Evolutionary conservation across 2,113 vertebrate genomes (phyloP).

Genomic region (Anguilla japonica): DNA sequence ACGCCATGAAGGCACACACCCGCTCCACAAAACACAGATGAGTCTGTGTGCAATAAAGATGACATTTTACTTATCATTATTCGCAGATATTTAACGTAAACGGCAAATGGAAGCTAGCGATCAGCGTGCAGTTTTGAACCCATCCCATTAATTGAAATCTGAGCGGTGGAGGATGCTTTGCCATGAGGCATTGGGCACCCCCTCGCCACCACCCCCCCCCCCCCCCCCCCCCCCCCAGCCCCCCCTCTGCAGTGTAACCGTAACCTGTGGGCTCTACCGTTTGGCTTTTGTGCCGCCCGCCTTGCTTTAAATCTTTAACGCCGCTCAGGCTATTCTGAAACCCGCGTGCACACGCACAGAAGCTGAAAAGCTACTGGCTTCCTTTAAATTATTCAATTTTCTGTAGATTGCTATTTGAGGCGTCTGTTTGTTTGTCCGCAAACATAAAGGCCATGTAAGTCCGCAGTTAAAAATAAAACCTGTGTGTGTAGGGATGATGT

Average conservation of each 20-base stretch:
- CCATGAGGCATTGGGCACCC: slow-evolving; percentile 58
- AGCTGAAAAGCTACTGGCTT: not conserved
- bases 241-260: slow-evolving; percentile 61
- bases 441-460: not conserved
- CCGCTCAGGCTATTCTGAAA: not conserved
- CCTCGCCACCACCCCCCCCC: slow-evolving; percentile 13
- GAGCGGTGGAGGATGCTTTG: slow-evolving; percentile 55
- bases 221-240: too few relatives aligned
- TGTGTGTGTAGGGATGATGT: not conserved
- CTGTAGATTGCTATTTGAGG: not conserved
- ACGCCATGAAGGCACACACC: not conserved
- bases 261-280: slow-evolving; percentile 46
- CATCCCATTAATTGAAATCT: slow-evolving; percentile 74
- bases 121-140: slow-evolving; percentile 67
- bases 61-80: not conserved
- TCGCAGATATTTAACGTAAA: slow-evolving; percentile 35
- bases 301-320: slow-evolving; percentile 26
- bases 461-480: slow-evolving; percentile 1
- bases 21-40: not conserved
- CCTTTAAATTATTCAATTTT: slow-evolving; percentile 23
- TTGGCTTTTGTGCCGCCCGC: not conserved
- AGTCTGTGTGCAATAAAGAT: not conserved
- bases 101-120: slow-evolving; percentile 55
- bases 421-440: not conserved
- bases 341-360: not conserved